These are phyloP conservation scores for Drosophila hamatofila DNA, from an alignment of 2,888 invertebrate genomes.

Conservation along the genomic window DNA sequence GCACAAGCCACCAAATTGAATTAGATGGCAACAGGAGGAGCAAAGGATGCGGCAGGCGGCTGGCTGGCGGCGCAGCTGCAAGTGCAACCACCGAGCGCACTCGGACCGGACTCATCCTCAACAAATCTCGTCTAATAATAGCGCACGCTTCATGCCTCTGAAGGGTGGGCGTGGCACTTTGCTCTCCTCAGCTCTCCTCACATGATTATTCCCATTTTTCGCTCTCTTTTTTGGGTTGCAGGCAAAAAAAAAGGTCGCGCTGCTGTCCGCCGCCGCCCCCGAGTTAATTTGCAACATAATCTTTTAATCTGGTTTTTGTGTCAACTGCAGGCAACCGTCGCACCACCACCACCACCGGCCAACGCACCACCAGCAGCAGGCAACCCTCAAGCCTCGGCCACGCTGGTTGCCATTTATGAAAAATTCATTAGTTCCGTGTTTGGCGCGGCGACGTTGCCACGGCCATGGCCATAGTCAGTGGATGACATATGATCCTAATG, in stretches of 20 bases:
- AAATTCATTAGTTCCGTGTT: slow-evolving; percentile 74
- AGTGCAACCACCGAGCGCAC: slow-evolving; percentile 54
- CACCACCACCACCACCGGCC: slow-evolving; percentile 23
- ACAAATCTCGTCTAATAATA: slow-evolving; percentile 56
- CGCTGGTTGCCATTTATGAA: slow-evolving; percentile 72
- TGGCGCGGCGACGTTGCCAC: slow-evolving; percentile 16
- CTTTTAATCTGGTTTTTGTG: slow-evolving; percentile 81
- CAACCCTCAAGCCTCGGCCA: slow-evolving; percentile 10
- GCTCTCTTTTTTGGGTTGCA: neutral
- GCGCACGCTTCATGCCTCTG: slow-evolving; percentile 10
- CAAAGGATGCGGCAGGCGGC: slow-evolving; percentile 24
- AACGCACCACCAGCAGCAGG: slow-evolving; percentile 3
- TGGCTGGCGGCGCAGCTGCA: slow-evolving; percentile 56
- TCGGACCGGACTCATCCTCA: slow-evolving; percentile 5
- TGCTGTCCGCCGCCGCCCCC: slow-evolving; percentile 46
- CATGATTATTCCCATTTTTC: slow-evolving; percentile 7
- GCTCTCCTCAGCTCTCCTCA: slow-evolving; percentile 13
- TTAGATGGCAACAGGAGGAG: slow-evolving; percentile 55
- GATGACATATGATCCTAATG: slow-evolving; percentile 76
- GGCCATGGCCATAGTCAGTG: slow-evolving; percentile 9
- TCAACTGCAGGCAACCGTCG: slow-evolving; percentile 66
- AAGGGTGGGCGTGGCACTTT: slow-evolving; percentile 50
- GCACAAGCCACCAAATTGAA: slow-evolving; percentile 69
- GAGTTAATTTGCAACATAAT: slow-evolving; percentile 81
- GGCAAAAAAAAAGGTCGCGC: slow-evolving; percentile 11